Conservation (phyloP, 2,113 vertebrate genomes). For the Origma solitaria region DNA sequence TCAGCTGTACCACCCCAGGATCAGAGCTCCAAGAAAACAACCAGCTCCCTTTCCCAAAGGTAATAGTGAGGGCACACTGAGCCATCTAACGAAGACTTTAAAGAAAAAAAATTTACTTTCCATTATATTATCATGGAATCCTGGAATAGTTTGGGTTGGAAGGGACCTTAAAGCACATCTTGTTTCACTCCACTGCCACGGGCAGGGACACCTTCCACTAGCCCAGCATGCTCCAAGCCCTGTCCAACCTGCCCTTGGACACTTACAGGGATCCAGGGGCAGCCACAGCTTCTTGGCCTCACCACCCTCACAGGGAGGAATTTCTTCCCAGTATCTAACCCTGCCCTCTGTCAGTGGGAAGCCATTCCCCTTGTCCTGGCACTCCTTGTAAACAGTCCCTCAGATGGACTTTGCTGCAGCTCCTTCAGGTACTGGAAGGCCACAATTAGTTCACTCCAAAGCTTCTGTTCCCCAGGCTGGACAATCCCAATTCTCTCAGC, state of each 20-base stretch:
- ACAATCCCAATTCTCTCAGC: neutral
- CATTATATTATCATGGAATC: neutral
- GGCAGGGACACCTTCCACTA: neutral
- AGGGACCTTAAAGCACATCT: neutral
- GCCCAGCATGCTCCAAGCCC: rapidly evolving
- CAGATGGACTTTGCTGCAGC: neutral
- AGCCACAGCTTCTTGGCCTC: neutral
- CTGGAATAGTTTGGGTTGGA: neutral
- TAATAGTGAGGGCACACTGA: neutral
- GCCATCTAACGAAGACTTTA: neutral
- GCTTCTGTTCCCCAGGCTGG: neutral
- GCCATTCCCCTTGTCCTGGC: neutral
- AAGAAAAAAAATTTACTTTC: neutral
- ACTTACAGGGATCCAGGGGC: neutral
- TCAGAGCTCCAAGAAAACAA: neutral
- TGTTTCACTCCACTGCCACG: neutral
- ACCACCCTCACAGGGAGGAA: neutral
- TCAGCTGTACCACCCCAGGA: neutral
- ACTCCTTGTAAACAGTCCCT: neutral
- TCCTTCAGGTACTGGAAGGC: neutral
- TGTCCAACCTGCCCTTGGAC: rapidly evolving
- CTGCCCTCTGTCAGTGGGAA: neutral
- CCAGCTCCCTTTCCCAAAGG: neutral
- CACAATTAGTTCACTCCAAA: neutral
- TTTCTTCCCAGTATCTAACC: neutral